Conservation (phyloP, 2,113 vertebrate species). For the Hippolais icterina region DNA sequence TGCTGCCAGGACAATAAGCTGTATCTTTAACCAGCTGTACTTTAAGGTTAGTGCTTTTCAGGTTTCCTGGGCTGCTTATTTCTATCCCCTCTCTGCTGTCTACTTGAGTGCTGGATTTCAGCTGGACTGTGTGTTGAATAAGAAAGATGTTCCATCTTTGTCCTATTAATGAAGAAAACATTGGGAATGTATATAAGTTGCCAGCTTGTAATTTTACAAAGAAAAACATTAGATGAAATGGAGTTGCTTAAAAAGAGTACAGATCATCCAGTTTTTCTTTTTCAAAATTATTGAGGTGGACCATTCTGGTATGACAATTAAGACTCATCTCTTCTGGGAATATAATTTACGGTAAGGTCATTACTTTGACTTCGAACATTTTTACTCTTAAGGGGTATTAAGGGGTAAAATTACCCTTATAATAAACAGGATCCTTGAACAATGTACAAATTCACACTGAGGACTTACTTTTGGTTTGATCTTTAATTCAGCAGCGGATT, state of each 20-base stretch:
- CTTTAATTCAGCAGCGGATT: background rate
- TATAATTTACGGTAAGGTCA: background rate
- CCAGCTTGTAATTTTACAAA: background rate
- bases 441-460: background rate
- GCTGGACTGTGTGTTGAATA: background rate
- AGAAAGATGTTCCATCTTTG: background rate
- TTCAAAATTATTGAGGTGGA: background rate
- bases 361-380: background rate
- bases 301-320: background rate
- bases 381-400: background rate
- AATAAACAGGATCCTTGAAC: conserved; percentile 11
- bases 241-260: background rate
- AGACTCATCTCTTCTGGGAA: background rate
- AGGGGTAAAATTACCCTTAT: background rate
- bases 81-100: background rate
- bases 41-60: background rate
- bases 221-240: background rate
- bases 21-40: background rate
- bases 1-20: background rate
- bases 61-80: background rate
- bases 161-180: background rate
- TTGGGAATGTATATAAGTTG: background rate
- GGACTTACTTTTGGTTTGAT: background rate
- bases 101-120: background rate
- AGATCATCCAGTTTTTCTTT: background rate